Percentiles rank a stretch among this genome's conserved stretches.
These are phyloP conservation scores for Tauraco hartlaubi DNA, from an alignment of 2,797 vertebrate species.

Conservation along the genomic window DNA sequence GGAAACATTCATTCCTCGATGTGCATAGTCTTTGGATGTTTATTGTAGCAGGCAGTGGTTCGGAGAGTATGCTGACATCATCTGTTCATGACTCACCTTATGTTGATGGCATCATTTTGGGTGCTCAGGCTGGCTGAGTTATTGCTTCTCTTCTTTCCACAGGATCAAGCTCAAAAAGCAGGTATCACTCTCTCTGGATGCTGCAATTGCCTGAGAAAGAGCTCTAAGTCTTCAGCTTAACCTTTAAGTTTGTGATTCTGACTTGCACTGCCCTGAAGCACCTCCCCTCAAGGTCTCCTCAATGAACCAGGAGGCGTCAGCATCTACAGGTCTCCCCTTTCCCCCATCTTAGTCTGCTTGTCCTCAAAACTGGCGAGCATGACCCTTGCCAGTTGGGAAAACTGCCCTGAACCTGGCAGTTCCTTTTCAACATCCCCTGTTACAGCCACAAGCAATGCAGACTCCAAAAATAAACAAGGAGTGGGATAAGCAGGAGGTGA, in stretches of 20 bases:
- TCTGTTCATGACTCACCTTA: not conserved
- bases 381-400: not conserved
- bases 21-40: not conserved
- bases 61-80: not conserved
- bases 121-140: not conserved
- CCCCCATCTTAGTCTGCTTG: not conserved
- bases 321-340: not conserved
- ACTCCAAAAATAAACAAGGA: slow-evolving; percentile 54
- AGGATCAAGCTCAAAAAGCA: not conserved
- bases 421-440: slow-evolving; percentile 13
- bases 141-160: not conserved
- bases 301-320: not conserved
- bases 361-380: not conserved
- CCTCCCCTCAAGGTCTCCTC: not conserved
- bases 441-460: not conserved
- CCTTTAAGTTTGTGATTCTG: not conserved
- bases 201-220: not conserved
- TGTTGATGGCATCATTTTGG: not conserved
- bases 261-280: not conserved
- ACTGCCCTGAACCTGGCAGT: not conserved
- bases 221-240: not conserved
- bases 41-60: not conserved
- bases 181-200: not conserved
- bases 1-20: not conserved
- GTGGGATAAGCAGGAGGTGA: slow-evolving; percentile 61